Evolutionary conservation across 2,113 vertebrate species (phyloP), one percentile per base, ranked within the genome.

Genomic region (Oncorhynchus kisutch): DNA sequence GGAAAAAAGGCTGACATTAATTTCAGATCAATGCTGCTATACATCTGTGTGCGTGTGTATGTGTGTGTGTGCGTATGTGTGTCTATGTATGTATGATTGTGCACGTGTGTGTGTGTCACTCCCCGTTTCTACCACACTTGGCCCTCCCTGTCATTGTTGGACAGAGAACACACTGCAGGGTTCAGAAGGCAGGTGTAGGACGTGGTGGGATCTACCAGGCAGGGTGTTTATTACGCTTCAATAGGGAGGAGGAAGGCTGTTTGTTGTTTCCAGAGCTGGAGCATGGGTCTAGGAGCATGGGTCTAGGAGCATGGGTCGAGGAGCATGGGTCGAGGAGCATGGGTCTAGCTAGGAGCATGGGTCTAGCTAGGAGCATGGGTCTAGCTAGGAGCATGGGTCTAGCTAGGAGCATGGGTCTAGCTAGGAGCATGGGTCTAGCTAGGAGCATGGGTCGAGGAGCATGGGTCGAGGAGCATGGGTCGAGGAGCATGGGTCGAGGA

Each of bases 1-100:
- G 48, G 39, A 60, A 29, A 39, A 49, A 78, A 68, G 67, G 25
- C 29, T 72, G 48, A 67, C 24, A 78, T 67, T 68, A 11, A 67
- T 67, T 67, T 69, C 27, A 22, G 48, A 49, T 62, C 59, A n/a
- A 13, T 62, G 59, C n/a, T n/a, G 7, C 59, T 16, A 62, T 5
- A 62, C 59, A 62, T 39, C 70, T 18, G 69, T 65, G 24, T 22
- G 39, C 8, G 24, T 60, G 57, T 22, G 25, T 20, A 9, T 0
- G n/a, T n/a, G 24, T 60, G 39, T 22, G 25, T 66, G 57, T 20
- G 9, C 0, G 39, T 54, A 0, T 57, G 54, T 20, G n/a, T 24
- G 59, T n/a, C 7, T 65, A 57, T 18, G 54, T n/a, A 7, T 65
- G 66, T 18, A 31, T 68, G 54, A 67, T 5, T 69, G 57, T 57